phyloP scores from a whole-genome alignment of 2,113 vertebrate species.

The Cyphomyrus plagiostoma region DNA sequence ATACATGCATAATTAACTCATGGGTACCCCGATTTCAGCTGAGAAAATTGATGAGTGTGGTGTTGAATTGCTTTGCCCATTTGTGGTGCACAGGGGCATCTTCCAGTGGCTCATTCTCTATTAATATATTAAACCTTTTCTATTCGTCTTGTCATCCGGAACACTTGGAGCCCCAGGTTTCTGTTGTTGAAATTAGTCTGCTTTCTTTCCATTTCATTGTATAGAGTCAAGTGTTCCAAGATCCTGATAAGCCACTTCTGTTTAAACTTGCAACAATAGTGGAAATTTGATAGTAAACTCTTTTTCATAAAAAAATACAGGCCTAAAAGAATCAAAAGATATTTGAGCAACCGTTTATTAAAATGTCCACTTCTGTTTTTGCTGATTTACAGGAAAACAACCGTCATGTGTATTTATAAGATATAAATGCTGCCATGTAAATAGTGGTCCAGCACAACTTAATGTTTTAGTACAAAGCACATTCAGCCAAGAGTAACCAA shows the following conservation, averaged over 20 bases:
- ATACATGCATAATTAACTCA: constrained; percentile 68
- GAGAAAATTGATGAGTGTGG: constrained; percentile 69
- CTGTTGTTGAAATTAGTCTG: constrained; percentile 35
- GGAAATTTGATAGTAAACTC: constrained; percentile 5
- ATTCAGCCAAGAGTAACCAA: background rate
- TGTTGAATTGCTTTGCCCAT: constrained; percentile 64
- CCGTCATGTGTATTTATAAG: background rate
- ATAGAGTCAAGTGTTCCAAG: constrained; percentile 43
- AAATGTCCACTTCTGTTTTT: background rate
- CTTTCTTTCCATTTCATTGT: constrained; percentile 39
- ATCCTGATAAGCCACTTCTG: constrained; percentile 44
- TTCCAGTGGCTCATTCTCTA: constrained; percentile 64
- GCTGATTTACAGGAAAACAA: background rate
- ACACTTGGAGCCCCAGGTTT: constrained; percentile 49
- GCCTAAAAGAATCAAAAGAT: background rate
- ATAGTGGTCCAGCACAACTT: background rate
- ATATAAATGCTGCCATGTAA: background rate
- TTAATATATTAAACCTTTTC: constrained; percentile 58
- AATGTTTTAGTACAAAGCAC: background rate
- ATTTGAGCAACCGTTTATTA: background rate
- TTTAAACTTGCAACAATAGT: constrained; percentile 33
- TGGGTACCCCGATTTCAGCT: constrained; percentile 63
- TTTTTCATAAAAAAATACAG: background rate
- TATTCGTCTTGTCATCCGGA: constrained; percentile 57
- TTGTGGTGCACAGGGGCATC: constrained; percentile 49